Conservation (phyloP, 2,888 invertebrate genomes). For the Macrophya annulata region DNA sequence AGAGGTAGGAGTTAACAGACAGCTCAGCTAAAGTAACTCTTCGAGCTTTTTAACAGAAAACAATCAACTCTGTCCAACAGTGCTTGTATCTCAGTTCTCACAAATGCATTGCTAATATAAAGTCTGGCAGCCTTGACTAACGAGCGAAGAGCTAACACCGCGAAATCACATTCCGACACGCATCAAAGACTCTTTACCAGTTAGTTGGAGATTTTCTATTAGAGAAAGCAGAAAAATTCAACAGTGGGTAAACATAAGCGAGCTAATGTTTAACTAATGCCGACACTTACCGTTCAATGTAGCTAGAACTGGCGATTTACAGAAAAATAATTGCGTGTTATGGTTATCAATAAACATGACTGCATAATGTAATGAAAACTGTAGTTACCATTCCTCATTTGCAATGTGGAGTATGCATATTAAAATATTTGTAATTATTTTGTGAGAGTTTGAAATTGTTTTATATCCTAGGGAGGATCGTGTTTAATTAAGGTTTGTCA, state of each 20-base stretch:
- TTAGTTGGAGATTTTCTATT: background rate
- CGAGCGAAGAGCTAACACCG: background rate
- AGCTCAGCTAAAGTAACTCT: background rate
- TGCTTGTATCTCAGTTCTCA: background rate
- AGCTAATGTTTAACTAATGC: background rate
- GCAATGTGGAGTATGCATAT: background rate
- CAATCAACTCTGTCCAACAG: background rate
- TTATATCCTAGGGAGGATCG: background rate
- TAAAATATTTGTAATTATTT: slow-evolving; percentile 11
- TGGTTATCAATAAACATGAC: background rate
- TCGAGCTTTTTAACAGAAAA: background rate
- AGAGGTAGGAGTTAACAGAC: background rate
- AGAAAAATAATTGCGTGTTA: too few species aligned
- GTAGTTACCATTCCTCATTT: background rate
- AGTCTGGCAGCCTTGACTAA: background rate
- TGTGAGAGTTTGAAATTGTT: background rate
- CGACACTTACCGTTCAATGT: background rate
- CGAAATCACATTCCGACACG: background rate
- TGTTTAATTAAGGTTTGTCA: slow-evolving; percentile 22
- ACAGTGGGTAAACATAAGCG: background rate
- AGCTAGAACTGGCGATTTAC: background rate
- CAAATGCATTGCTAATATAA: background rate
- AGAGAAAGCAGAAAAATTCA: background rate
- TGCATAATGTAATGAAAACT: background rate
- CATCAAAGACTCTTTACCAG: background rate